These are phyloP conservation scores for Nomada goodeniana DNA, from an alignment of 2,888 invertebrate genomes.

Conservation along the genomic window DNA sequence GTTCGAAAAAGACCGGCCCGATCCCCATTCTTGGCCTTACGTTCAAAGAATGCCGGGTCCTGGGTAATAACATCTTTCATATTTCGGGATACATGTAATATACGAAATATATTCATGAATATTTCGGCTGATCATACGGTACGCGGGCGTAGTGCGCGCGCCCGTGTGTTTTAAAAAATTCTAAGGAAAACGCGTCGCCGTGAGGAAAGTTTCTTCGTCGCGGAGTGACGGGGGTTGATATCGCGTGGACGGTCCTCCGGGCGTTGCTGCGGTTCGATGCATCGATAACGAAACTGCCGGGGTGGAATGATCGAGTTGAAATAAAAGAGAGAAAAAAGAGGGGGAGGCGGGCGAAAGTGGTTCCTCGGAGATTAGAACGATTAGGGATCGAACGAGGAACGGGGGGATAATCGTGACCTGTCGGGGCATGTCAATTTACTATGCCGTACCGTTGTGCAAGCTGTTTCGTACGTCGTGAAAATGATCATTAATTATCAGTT, in stretches of 20 bases:
- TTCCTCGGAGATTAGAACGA: slow-evolving; percentile 24
- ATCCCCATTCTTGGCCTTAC: slow-evolving; percentile 59
- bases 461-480: neutral
- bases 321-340: neutral
- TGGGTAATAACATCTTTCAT: slow-evolving; percentile 68
- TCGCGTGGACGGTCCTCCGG: neutral
- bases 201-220: slow-evolving; percentile 30
- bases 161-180: slow-evolving; percentile 31
- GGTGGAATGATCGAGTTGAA: neutral
- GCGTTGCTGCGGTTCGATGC: slow-evolving; percentile 5
- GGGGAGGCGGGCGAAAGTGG: neutral
- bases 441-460: neutral
- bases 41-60: slow-evolving; percentile 40
- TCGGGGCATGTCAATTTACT: slow-evolving; percentile 18
- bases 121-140: slow-evolving; percentile 62
- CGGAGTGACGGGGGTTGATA: neutral
- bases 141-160: slow-evolving; percentile 2
- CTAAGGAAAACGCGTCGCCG: slow-evolving; percentile 37
- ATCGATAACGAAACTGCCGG: slow-evolving; percentile 21
- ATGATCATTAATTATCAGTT: neutral
- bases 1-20: slow-evolving; percentile 34
- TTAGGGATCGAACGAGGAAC: neutral
- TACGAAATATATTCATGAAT: slow-evolving; percentile 66
- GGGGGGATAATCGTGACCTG: neutral
- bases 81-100: slow-evolving; percentile 64